These are phyloP conservation scores for Alentia gelatinosa DNA, from an alignment of 2,888 invertebrate species.

Conservation along the genomic window DNA sequence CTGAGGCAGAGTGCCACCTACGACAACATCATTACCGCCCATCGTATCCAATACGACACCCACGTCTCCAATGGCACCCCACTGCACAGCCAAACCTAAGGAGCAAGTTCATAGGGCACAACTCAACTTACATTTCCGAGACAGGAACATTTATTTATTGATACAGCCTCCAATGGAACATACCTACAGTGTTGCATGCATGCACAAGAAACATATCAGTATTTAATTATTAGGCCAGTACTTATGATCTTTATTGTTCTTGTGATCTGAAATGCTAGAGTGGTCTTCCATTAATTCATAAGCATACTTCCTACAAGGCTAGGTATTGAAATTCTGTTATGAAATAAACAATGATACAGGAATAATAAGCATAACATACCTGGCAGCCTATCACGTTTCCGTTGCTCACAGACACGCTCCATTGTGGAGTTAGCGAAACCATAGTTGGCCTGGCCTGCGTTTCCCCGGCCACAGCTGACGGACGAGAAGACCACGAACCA, in stretches of 20 bases:
- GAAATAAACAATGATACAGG: not conserved
- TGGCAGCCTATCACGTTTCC: conserved; percentile 91
- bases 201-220: not conserved
- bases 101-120: not conserved
- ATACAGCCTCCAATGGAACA: not conserved
- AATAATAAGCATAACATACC: conserved; percentile 80
- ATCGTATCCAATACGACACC: conserved; percentile 94
- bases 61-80: conserved; percentile 99
- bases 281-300: too few relatives aligned
- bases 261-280: too few relatives aligned
- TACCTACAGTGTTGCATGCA: not conserved
- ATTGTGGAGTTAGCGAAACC: conserved; percentile 98
- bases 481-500: conserved; percentile 98
- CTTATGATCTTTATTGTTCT: not conserved
- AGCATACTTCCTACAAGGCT: too few relatives aligned
- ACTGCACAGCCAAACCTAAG: conserved; percentile 90
- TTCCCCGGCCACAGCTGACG: conserved; percentile 97
- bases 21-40: conserved; percentile 92
- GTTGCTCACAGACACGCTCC: conserved; percentile 95
- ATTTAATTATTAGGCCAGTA: not conserved
- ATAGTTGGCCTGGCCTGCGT: conserved; percentile 97
- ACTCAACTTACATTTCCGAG: not conserved
- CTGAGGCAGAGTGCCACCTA: conserved; percentile 97
- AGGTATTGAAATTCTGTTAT: not conserved
- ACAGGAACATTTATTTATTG: not conserved